Percentiles rank a stretch among this genome's conserved stretches.
Conservation (phyloP, 2,888 invertebrate species). For the Apodemia hepburni region DNA sequence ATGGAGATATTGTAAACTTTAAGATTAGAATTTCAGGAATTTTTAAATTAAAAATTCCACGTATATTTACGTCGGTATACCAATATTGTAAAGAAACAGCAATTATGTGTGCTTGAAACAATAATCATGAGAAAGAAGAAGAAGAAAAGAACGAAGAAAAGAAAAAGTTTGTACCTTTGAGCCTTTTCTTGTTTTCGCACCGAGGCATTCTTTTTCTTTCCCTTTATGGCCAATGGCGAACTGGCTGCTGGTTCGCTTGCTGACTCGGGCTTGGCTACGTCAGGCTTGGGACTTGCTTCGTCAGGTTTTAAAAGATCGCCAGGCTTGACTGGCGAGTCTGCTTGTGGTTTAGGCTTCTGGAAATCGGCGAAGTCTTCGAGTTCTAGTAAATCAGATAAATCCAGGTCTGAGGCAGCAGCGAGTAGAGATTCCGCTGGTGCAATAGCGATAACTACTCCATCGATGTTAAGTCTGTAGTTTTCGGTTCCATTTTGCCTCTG, state of each 20-base stretch:
- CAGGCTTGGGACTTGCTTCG: constrained; percentile 30
- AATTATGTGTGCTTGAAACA: too few relatives aligned
- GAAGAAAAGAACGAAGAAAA: too few relatives aligned
- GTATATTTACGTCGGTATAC: too few relatives aligned
- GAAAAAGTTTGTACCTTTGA: constrained; percentile 48
- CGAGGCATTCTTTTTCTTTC: constrained; percentile 54
- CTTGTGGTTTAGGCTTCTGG: constrained; percentile 36
- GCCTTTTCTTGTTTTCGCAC: constrained; percentile 59
- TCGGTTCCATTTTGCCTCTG: constrained; percentile 90
- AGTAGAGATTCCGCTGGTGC: constrained; percentile 82
- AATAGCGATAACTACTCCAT: constrained; percentile 84
- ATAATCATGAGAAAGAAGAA: neutral
- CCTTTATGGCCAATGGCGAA: constrained; percentile 40
- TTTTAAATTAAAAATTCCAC: too few relatives aligned
- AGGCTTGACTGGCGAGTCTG: constrained; percentile 33
- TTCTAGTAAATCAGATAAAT: constrained; percentile 31
- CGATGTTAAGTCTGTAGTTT: constrained; percentile 85
- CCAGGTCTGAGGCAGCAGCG: constrained; percentile 73
- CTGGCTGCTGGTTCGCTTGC: constrained; percentile 34
- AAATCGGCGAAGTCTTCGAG: constrained; percentile 47
- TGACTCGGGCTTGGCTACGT: constrained; percentile 29
- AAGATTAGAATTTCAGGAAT: too few relatives aligned
- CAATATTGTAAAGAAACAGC: too few relatives aligned
- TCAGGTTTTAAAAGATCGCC: constrained; percentile 26
- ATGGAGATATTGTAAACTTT: too few relatives aligned